phyloP scores from a whole-genome alignment of 2,888 invertebrate genomes.

The Oscheius sp. region DNA sequence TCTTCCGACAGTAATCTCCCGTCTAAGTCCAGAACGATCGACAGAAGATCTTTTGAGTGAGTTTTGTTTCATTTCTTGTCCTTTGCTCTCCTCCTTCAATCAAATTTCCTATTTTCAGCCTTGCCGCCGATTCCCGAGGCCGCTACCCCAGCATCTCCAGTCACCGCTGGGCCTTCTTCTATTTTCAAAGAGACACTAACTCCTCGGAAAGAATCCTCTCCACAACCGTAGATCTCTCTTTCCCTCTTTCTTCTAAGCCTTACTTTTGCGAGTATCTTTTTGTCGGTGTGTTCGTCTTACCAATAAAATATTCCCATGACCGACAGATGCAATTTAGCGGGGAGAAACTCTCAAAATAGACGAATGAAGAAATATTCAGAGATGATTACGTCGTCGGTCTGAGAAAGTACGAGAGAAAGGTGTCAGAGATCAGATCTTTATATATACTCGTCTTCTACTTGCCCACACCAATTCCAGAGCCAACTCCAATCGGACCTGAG shows the following conservation, averaged over 20 bases:
- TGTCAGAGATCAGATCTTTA: no score
- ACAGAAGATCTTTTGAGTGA: conserved; percentile 38
- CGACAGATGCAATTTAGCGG: conserved; percentile 9
- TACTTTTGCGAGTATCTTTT: conserved; percentile 18
- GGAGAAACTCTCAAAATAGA: not conserved
- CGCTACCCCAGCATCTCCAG: conserved; percentile 50
- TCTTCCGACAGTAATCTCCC: conserved; percentile 23
- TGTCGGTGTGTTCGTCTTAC: not conserved
- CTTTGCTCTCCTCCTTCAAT: not conserved
- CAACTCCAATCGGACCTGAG: conserved; percentile 56
- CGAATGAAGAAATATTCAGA: not conserved
- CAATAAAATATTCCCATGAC: conserved; percentile 9
- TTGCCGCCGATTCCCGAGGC: conserved; percentile 58
- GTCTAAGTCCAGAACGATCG: conserved; percentile 19
- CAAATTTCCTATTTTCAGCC: conserved; percentile 18
- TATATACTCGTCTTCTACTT: conserved; percentile 19
- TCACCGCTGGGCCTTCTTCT: conserved; percentile 25
- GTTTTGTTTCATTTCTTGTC: not conserved
- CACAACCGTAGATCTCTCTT: conserved; percentile 11
- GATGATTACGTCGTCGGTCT: not conserved
- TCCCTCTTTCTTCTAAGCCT: conserved; percentile 5
- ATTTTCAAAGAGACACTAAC: conserved; percentile 35
- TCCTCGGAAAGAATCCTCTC: conserved; percentile 1
- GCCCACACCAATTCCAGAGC: conserved; percentile 57
- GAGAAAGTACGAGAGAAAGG: not conserved